Evolutionary conservation across 2,888 invertebrate genomes (phyloP).

Genomic region (Alsophila aescularia): DNA sequence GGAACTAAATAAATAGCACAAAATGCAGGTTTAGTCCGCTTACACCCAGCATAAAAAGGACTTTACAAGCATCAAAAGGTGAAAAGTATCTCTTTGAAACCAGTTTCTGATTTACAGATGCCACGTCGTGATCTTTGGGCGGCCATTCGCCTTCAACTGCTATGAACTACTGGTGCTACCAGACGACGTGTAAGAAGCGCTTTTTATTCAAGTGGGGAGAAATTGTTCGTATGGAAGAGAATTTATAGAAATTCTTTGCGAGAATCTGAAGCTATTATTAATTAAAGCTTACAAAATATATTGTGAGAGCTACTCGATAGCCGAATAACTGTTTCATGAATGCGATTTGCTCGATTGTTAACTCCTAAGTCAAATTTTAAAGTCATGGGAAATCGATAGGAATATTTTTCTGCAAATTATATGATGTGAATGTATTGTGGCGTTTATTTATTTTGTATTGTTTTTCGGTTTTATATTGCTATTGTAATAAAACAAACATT

Average conservation of each 20-base stretch:
- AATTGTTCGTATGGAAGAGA: conserved; percentile 13
- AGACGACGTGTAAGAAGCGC: conserved; percentile 25
- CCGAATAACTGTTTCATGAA: too few relatives aligned
- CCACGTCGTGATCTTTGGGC: conserved; percentile 68
- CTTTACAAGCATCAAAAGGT: too few relatives aligned
- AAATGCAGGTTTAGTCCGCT: too few relatives aligned
- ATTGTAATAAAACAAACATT: conserved; percentile 19
- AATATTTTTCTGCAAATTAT: too few relatives aligned
- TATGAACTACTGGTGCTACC: conserved; percentile 67
- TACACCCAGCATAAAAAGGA: too few relatives aligned
- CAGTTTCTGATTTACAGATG: conserved; percentile 48
- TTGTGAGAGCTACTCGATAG: not conserved
- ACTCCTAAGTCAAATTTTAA: too few relatives aligned
- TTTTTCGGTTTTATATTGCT: conserved; percentile 23
- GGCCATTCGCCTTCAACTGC: conserved; percentile 74
- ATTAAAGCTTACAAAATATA: not conserved
- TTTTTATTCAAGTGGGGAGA: conserved; percentile 4
- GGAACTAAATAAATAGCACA: too few relatives aligned
- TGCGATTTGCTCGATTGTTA: too few relatives aligned
- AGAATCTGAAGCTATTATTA: not conserved
- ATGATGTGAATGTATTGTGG: conserved; percentile 4
- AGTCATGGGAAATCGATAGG: not conserved
- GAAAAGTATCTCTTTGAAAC: not conserved
- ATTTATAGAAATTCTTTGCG: conserved; percentile 24
- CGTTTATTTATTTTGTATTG: conserved; percentile 28